phyloP scores from a whole-genome alignment of 2,797 vertebrate species.

The Furcifer pardalis region DNA sequence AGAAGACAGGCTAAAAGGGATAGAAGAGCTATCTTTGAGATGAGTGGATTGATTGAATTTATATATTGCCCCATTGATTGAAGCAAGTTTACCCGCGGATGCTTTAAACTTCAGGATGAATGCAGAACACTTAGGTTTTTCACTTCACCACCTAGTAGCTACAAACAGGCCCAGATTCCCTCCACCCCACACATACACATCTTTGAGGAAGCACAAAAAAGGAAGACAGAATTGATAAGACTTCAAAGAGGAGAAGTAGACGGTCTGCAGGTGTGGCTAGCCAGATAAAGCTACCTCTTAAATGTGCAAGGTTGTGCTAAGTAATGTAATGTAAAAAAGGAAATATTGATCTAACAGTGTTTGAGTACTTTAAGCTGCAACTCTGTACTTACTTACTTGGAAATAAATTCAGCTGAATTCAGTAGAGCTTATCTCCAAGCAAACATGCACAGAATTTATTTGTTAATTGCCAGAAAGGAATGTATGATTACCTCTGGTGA shows the following conservation, averaged over 20 bases:
- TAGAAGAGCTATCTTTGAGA: no score
- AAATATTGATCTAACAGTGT: background rate
- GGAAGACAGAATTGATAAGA: no score
- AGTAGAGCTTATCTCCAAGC: background rate
- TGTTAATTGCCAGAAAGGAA: background rate
- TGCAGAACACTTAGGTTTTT: background rate
- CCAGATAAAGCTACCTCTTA: background rate
- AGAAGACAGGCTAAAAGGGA: background rate
- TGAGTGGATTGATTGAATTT: no score
- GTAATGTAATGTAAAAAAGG: background rate
- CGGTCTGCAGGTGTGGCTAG: background rate
- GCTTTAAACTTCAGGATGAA: no score
- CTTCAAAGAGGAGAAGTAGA: background rate
- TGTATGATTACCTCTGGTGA: background rate
- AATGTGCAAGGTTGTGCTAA: background rate
- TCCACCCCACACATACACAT: background rate
- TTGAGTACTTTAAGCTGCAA: background rate
- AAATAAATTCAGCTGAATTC: background rate
- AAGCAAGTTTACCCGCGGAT: no score
- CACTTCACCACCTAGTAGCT: no score
- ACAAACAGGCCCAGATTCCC: background rate
- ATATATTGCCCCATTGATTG: no score
- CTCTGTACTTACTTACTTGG: background rate
- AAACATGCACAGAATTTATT: background rate
- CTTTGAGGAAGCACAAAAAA: background rate